phyloP scores from a whole-genome alignment of 2,797 vertebrate species.

The Eupleurogrammus muticus region DNA sequence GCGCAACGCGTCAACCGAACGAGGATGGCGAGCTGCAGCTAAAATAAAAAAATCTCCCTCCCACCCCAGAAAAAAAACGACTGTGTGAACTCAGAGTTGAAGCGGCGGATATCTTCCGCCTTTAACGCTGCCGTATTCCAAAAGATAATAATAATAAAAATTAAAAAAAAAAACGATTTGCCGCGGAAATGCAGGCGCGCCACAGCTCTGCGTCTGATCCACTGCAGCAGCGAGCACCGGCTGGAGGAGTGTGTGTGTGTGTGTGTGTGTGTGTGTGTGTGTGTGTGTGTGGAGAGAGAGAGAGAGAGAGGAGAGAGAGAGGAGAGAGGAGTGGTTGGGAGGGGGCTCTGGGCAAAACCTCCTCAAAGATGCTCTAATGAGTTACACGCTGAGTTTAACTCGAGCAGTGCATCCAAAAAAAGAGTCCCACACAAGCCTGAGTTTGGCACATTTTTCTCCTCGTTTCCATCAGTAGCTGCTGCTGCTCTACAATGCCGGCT shows the following conservation, averaged over 20 bases:
- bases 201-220: constrained; percentile 74
- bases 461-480: not conserved
- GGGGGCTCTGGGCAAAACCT: constrained; percentile 45
- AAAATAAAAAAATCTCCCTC: not conserved
- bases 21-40: not conserved
- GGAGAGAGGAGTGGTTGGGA: constrained; percentile 20
- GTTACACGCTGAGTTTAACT: constrained; percentile 47
- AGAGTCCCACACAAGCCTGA: constrained; percentile 16
- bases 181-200: constrained; percentile 51
- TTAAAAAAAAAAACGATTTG: constrained; percentile 53
- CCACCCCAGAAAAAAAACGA: not conserved
- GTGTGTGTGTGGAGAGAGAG: constrained; percentile 11
- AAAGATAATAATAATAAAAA: no score
- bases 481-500: not conserved
- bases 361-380: constrained; percentile 58
- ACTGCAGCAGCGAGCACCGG: constrained; percentile 78
- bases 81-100: constrained; percentile 2
- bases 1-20: constrained; percentile 21
- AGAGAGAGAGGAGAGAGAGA: constrained; percentile 17
- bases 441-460: constrained; percentile 8
- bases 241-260: constrained; percentile 33
- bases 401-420: constrained; percentile 36
- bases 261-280: constrained; percentile 18
- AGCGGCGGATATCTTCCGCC: constrained; percentile 29
- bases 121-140: constrained; percentile 47